phyloP scores from a whole-genome alignment of 1,140 invertebrate genomes.

The Ericerus pela region DNA sequence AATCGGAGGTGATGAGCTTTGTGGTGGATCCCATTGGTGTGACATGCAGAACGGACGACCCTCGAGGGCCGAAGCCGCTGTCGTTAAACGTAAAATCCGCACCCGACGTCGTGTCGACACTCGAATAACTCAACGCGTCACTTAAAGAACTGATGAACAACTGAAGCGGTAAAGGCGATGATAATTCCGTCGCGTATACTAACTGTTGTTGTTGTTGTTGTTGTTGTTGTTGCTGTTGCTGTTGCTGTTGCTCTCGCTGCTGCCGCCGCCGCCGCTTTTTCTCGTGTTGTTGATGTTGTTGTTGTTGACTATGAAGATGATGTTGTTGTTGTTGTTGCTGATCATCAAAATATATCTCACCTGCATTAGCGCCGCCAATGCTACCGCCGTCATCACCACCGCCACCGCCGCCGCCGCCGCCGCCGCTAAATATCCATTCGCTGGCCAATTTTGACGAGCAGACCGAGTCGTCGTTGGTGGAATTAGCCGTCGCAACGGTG shows the following conservation, averaged over 20 bases:
- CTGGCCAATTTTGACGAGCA: not conserved
- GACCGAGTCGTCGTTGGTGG: not conserved
- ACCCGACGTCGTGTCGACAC: not conserved
- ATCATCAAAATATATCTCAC: no score
- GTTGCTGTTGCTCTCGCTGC: no score
- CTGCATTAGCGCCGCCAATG: no score
- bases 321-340: no score
- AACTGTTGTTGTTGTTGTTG: no score
- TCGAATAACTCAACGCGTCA: slow-evolving; percentile 8
- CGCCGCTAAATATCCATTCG: not conserved
- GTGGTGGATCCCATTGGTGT: slow-evolving; percentile 7
- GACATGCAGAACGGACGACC: slow-evolving; percentile 4
- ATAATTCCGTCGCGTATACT: no score
- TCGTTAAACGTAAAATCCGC: not conserved
- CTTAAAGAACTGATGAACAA: slow-evolving; percentile 9
- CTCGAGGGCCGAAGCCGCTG: not conserved
- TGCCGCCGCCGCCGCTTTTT: no score
- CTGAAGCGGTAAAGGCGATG: not conserved
- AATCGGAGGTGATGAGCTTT: not conserved
- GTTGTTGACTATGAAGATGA: no score
- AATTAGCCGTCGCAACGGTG: not conserved
- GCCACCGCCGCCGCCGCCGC: not conserved
- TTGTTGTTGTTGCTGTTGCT: no score
- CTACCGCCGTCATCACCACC: not conserved
- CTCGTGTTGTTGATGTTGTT: not conserved